Evolutionary conservation across 1,140 invertebrate genomes (phyloP).

Genomic region (Holcopasites calliopsidis): DNA sequence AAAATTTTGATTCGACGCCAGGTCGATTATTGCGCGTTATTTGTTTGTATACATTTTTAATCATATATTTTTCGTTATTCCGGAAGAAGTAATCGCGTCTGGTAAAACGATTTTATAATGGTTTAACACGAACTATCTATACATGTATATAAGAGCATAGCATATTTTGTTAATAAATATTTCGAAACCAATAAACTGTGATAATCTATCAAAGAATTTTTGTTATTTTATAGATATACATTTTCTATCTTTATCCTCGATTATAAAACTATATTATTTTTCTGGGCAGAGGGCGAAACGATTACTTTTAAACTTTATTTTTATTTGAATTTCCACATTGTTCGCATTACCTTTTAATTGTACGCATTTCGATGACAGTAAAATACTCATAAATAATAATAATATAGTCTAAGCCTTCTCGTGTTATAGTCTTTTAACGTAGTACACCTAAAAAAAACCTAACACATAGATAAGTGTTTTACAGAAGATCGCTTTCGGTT

Average conservation of each 20-base stretch:
- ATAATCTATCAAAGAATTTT: slow-evolving; percentile 49
- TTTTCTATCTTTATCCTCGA: not conserved
- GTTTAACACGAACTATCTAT: slow-evolving; percentile 20
- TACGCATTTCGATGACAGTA: slow-evolving; percentile 71
- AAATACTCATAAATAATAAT: slow-evolving; percentile 75
- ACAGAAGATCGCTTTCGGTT: slow-evolving; percentile 36
- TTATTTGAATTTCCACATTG: slow-evolving; percentile 65
- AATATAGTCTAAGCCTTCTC: slow-evolving; percentile 67
- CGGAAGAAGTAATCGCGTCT: not conserved
- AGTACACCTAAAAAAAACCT: slow-evolving; percentile 72
- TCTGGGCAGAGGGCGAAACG: too few relatives aligned
- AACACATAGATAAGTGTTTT: slow-evolving; percentile 64
- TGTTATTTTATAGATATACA: not conserved
- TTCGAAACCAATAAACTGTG: slow-evolving; percentile 62
- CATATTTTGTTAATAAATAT: slow-evolving; percentile 71
- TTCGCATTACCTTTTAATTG: slow-evolving; percentile 69
- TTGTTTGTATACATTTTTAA: slow-evolving; percentile 22
- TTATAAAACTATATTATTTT: too few relatives aligned
- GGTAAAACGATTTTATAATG: slow-evolving; percentile 41
- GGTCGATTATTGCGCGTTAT: not conserved
- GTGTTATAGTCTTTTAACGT: slow-evolving; percentile 73
- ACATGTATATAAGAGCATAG: slow-evolving; percentile 64
- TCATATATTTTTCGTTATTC: not conserved
- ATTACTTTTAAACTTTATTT: slow-evolving; percentile 47
- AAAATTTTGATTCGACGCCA: too few relatives aligned